Base-by-base conservation (phyloP, 2,113 vertebrate genomes). In the Brevimyrus niger region DNA sequence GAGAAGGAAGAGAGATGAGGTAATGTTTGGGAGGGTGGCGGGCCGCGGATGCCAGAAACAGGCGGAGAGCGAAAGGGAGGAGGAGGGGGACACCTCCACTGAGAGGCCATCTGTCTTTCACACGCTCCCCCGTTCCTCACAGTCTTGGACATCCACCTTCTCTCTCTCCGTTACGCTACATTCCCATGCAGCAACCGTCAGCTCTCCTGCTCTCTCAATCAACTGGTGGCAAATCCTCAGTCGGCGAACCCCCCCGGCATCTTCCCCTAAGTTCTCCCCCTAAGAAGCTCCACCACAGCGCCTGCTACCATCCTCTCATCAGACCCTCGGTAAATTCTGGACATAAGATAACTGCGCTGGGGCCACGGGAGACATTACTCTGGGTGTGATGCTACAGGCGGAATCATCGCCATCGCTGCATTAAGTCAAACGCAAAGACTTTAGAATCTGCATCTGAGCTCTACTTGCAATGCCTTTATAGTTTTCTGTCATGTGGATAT, bases 101-200 rank as follows among this genome's bases (percentile, higher is more conserved):
- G 95, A 93, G 95, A 94, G 93, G 93, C 96, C 96, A 96, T 96
- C 96, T 96, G 96, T 94, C 94, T 94, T 92, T 91, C 92, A 94
- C 94, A 94, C 91, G 23, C 87, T 89, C 48, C 89, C 90, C 58
- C 91, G 89, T 92, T 91, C 91, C 90, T 87, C 90, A 89, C 80
- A 50, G 73, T 86, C 90, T 91, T 91, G 91, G 90, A 91, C 91
- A 93, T 91, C 46, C 92, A 42, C 89, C n/a, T 58, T n/a, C 90
- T 90, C 91, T 87, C 90, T 89, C 90, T 90, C 88, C 69, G 38
- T 85, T 65, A 53, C 89, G 50, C 88, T 4, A n/a, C 53, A 58
- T 90, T 85, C 80, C 50, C n/a, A 76, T 51, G 53, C 69, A 69
- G 51, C 88, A 89, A 88, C 48, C 90, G 82, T 85, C 46, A 58